phyloP scores from a whole-genome alignment of 1,140 invertebrate genomes.

The Zaprionus lachaisei region DNA sequence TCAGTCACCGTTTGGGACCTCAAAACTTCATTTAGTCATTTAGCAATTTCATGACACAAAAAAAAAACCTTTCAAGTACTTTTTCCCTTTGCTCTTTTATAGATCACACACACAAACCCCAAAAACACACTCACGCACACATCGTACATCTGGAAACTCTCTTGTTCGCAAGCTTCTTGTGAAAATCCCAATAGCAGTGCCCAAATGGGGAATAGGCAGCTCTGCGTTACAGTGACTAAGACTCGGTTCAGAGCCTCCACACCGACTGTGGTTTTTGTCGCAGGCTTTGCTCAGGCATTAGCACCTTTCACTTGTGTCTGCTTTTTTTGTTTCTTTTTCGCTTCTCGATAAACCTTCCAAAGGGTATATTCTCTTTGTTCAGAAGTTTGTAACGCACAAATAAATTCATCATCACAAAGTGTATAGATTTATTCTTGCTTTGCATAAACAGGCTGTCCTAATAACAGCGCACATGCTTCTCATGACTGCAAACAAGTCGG shows the following conservation, averaged over 20 bases:
- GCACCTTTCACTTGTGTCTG: constrained; percentile 33
- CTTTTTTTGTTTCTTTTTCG: constrained; percentile 13
- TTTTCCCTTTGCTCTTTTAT: constrained; percentile 15
- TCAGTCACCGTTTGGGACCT: constrained; percentile 5
- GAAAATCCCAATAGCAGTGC: constrained; percentile 1
- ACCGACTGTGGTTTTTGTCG: constrained; percentile 11
- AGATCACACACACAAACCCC: constrained; percentile 13
- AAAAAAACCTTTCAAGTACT: constrained; percentile 8
- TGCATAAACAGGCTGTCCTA: too few species aligned
- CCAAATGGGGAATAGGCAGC: constrained; percentile 31
- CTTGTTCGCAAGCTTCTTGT: constrained; percentile 16
- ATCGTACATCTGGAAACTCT: background rate
- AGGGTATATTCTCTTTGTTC: background rate
- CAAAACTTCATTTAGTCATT: constrained; percentile 35
- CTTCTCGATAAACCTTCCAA: background rate
- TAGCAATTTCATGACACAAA: constrained; percentile 16
- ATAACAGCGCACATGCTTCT: too few species aligned
- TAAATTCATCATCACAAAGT: background rate
- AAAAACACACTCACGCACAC: background rate
- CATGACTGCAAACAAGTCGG: too few species aligned
- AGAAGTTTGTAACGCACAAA: background rate
- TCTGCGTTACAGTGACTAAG: constrained; percentile 36
- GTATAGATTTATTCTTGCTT: too few species aligned
- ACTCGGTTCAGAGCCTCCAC: constrained; percentile 27
- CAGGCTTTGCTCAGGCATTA: constrained; percentile 41